phyloP scores from a whole-genome alignment of 1,140 invertebrate genomes.

The Stenopsyche tienmushanensis region DNA sequence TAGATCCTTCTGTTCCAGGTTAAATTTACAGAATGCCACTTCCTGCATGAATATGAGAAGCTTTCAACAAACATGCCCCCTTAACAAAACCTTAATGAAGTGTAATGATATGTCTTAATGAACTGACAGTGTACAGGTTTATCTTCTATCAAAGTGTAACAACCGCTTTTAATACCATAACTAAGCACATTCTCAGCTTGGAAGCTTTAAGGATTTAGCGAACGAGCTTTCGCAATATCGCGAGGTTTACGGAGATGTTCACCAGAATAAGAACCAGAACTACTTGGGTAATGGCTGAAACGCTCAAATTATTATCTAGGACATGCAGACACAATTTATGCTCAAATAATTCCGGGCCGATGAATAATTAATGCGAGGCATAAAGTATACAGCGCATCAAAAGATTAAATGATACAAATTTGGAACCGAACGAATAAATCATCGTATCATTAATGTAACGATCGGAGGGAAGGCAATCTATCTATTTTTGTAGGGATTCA shows the following conservation, averaged over 20 bases:
- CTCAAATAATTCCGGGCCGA: too few relatives aligned
- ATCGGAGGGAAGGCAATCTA: too few relatives aligned
- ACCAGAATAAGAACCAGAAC: background rate
- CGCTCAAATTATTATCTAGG: constrained; percentile 14
- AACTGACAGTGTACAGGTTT: constrained; percentile 4
- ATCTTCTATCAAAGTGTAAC: constrained; percentile 13
- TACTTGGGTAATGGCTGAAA: background rate
- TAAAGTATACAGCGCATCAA: too few relatives aligned
- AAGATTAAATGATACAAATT: too few relatives aligned
- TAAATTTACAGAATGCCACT: too few relatives aligned
- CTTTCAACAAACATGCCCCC: too few relatives aligned
- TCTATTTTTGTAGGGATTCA: too few relatives aligned
- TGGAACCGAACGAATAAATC: too few relatives aligned
- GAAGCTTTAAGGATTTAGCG: background rate
- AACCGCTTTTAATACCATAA: constrained; percentile 1
- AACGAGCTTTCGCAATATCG: background rate
- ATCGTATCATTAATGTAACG: too few relatives aligned
- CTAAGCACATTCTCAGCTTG: background rate
- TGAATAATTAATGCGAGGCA: too few relatives aligned
- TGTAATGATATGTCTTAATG: background rate
- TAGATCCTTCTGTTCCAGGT: too few relatives aligned
- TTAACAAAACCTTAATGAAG: background rate
- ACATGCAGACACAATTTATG: too few relatives aligned
- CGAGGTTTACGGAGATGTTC: constrained; percentile 1
- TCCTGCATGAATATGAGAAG: background rate